Base-by-base conservation (phyloP, 2,113 vertebrate species). In the Carassius auratus region DNA sequence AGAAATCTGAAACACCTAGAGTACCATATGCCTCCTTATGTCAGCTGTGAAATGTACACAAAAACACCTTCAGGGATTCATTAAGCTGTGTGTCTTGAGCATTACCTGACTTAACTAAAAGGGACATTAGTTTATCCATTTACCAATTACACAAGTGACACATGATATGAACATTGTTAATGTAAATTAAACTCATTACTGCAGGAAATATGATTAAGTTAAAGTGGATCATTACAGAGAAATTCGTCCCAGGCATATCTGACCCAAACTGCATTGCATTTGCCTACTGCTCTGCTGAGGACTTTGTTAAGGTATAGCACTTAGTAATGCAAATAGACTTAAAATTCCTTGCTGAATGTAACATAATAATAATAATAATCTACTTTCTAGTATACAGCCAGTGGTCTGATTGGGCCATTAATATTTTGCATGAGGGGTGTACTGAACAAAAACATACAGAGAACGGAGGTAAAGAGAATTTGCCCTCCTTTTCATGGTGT, bases 241-340 rank as follows among this genome's bases (percentile, higher is more conserved):
- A 94, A 71, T 97, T 96, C 0, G 96, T 97, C 26, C 98, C 98
- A 15, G 96, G 96, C 1, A 88, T 86, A 71, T 95, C 96, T 8
- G 98, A 99, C 89, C 96, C 97, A 42, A 96, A 97, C 86, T 99
- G 98, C 87, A 97, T 98, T 85, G 93, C 96, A 1, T 99, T 96
- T 92, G 95, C 95, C 69, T 99, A 99, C 92, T 97, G 95, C 89
- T 99, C 98, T 84, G 95, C 89, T 15, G 95, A 89, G 23, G 89
- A 98, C 90, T 97, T 96, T 91, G 92, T 97, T 55, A 98, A 95
- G 96, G 98, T 99, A 93, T 45, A 79, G 23, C 75, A 33, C 74
- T 76, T 55, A 76, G 12, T 30, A 33, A 55, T 5, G 10, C 5
- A 36, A 57, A 48, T 0, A 61, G 30, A 52, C 8, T 17, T 36